Conservation (phyloP, 2,888 invertebrate genomes). For the Ctena decussata region DNA sequence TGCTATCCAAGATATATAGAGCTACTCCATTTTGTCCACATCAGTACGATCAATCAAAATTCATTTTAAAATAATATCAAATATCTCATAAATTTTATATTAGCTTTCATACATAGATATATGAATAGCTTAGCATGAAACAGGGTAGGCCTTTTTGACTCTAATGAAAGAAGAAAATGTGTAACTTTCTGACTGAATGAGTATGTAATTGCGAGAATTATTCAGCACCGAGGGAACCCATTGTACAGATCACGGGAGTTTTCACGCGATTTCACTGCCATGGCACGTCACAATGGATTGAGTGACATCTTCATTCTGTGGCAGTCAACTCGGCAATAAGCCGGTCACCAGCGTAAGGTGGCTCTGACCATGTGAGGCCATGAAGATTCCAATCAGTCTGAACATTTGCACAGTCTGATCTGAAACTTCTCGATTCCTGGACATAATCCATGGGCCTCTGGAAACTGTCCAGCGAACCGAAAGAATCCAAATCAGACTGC, state of each 20-base stretch:
- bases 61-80: not conserved
- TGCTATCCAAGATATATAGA: no score
- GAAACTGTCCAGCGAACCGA: no score
- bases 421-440: no score
- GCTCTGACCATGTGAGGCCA: no score
- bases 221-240: constrained; percentile 46
- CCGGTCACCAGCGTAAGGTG: no score
- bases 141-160: constrained; percentile 9
- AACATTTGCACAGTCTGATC: no score
- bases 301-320: not conserved
- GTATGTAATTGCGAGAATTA: constrained; percentile 59
- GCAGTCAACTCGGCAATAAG: not conserved
- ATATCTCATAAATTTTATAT: constrained; percentile 45
- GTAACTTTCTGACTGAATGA: constrained; percentile 39
- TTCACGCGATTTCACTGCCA: constrained; percentile 41
- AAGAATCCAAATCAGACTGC: no score
- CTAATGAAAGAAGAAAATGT: constrained; percentile 18
- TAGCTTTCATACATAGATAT: constrained; percentile 38
- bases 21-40: no score
- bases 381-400: no score
- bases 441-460: no score
- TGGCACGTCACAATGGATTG: not conserved
- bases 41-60: not conserved
- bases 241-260: constrained; percentile 46
- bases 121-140: constrained; percentile 36